Evolutionary conservation across 1,140 invertebrate genomes (phyloP).

Genomic region (Trichoplusia ni): DNA sequence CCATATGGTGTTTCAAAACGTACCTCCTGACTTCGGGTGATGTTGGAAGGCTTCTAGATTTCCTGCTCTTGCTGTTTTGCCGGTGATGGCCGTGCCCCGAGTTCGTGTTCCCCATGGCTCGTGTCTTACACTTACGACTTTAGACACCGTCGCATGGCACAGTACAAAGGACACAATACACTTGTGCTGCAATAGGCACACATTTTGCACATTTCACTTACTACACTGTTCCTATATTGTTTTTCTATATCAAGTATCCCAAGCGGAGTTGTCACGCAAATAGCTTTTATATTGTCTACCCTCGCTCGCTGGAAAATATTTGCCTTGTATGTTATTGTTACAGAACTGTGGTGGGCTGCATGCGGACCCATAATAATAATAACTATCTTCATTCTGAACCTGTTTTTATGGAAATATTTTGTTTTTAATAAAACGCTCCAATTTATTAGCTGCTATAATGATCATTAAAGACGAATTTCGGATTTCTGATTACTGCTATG

Average conservation of each 20-base stretch:
- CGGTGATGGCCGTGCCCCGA: constrained; percentile 65
- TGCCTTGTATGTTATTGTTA: not conserved
- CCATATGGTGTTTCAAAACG: not conserved
- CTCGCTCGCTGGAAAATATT: constrained; percentile 17
- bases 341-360: constrained; percentile 6
- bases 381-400: not conserved
- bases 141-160: constrained; percentile 36
- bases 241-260: not conserved
- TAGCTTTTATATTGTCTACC: constrained; percentile 15
- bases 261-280: constrained; percentile 20
- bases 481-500: constrained; percentile 19
- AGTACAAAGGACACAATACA: constrained; percentile 26
- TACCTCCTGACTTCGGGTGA: constrained; percentile 80
- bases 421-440: not conserved
- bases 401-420: not conserved
- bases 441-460: not conserved
- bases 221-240: constrained; percentile 18
- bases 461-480: constrained; percentile 2
- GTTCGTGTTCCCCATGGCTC: constrained; percentile 75
- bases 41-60: constrained; percentile 76
- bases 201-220: constrained; percentile 36
- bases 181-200: constrained; percentile 23
- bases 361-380: not conserved
- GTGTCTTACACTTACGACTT: not conserved
- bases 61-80: constrained; percentile 69